Percentiles rank a stretch among this genome's conserved stretches.
These are phyloP conservation scores for Cinara cedri DNA, from an alignment of 2,888 invertebrate genomes.

Conservation along the genomic window DNA sequence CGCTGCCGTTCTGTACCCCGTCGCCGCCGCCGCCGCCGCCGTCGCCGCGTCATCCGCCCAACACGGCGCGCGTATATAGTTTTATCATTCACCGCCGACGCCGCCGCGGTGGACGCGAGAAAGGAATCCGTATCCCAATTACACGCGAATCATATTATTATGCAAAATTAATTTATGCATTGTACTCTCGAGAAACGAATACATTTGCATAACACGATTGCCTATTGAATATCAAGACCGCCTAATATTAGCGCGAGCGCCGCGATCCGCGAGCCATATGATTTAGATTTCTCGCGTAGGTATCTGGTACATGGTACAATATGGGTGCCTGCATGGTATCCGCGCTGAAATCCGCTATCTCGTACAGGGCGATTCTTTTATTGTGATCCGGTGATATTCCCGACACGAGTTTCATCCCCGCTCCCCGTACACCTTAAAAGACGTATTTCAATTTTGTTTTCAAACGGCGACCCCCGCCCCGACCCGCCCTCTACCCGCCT, in stretches of 20 bases:
- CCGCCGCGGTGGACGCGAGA: not conserved
- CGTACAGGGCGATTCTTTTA: no score
- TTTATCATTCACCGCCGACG: constrained; percentile 22
- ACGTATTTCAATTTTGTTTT: no score
- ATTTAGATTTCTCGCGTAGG: constrained; percentile 10
- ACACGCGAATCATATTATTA: constrained; percentile 39
- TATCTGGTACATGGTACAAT: no score
- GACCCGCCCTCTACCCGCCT: no score
- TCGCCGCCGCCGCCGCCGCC: not conserved
- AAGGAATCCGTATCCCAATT: constrained; percentile 22
- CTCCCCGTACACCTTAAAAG: no score
- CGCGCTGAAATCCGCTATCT: no score
- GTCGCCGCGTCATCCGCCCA: constrained; percentile 12
- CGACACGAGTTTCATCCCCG: no score
- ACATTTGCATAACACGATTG: constrained; percentile 51
- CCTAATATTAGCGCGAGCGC: constrained; percentile 19
- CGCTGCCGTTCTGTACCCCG: not conserved
- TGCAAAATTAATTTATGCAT: constrained; percentile 53
- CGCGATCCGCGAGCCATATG: not conserved
- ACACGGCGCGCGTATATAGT: not conserved
- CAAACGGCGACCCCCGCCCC: no score
- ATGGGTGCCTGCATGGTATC: no score
- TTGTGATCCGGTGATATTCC: no score
- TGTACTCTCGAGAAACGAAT: constrained; percentile 36
- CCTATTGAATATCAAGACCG: constrained; percentile 39